phyloP scores from a whole-genome alignment of 2,797 vertebrate genomes.

The Coendou prehensilis region DNA sequence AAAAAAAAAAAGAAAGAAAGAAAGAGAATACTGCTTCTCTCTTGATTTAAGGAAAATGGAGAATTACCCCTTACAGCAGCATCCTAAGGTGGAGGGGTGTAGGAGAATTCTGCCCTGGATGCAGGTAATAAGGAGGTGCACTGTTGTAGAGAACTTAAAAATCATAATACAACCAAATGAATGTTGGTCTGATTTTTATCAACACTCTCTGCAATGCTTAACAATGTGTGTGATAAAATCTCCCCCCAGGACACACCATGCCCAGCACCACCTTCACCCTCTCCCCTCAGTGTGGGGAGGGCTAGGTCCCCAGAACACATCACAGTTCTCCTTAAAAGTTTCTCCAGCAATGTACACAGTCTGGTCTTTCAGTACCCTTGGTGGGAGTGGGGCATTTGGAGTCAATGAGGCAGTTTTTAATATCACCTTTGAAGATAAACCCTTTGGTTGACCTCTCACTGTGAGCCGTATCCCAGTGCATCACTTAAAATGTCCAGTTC shows the following conservation, averaged over 20 bases:
- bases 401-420: too few relatives aligned
- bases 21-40: not conserved
- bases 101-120: not conserved
- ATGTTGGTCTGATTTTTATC: not conserved
- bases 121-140: not conserved
- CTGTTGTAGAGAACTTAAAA: not conserved
- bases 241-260: not conserved
- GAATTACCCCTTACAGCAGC: too few relatives aligned
- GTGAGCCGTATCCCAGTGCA: not conserved
- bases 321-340: not conserved
- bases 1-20: not conserved
- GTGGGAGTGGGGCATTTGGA: not conserved
- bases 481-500: not conserved
- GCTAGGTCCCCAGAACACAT: not conserved
- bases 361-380: not conserved
- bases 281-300: not conserved
- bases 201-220: not conserved
- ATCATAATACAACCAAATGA: not conserved
- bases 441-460: not conserved
- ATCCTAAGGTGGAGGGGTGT: not conserved
- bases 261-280: rapidly evolving
- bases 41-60: not conserved
- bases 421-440: not conserved
- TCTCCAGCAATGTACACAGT: not conserved
- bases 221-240: not conserved